A percentile compares a stretch with the other conserved stretches of the same genome.
phyloP scores from a whole-genome alignment of 2,888 invertebrate species.

The Drosophila formosana region DNA sequence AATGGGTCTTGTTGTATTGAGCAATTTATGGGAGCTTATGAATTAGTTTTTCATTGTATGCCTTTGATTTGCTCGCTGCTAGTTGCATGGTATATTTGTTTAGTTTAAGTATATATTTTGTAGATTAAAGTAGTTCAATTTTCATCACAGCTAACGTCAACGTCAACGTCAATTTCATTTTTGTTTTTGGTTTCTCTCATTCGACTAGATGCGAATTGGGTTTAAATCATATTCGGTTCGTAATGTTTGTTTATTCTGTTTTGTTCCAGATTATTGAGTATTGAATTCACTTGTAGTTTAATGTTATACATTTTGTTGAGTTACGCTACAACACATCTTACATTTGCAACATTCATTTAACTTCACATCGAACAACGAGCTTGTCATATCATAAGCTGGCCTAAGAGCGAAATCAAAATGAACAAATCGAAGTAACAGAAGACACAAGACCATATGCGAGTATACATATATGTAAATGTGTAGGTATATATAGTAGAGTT shows the following conservation, averaged over 20 bases:
- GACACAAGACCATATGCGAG: too few species aligned
- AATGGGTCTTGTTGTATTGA: constrained; percentile 31
- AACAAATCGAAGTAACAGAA: neutral
- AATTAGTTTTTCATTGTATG: constrained; percentile 21
- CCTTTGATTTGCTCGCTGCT: constrained; percentile 17
- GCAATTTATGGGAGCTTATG: constrained; percentile 29
- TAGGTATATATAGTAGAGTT: too few species aligned
- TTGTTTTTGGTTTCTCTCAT: neutral
- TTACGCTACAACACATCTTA: constrained; percentile 69
- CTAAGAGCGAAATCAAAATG: neutral
- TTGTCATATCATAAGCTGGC: too few species aligned
- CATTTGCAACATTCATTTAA: constrained; percentile 54
- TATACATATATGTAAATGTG: too few species aligned
- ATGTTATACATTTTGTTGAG: too few species aligned
- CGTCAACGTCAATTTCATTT: constrained; percentile 54
- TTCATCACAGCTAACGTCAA: constrained; percentile 73
- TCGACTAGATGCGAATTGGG: constrained; percentile 19
- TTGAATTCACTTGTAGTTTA: constrained; percentile 28
- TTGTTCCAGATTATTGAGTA: constrained; percentile 8
- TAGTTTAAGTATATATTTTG: constrained; percentile 11
- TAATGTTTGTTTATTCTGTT: neutral
- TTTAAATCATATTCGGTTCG: constrained; percentile 16
- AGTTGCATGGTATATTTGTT: constrained; percentile 8
- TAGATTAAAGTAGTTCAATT: constrained; percentile 48
- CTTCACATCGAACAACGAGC: constrained; percentile 1